Percentiles rank a stretch among this genome's conserved stretches.
Evolutionary conservation across 2,888 invertebrate genomes (phyloP).

Genomic region (Polydrusus cervinus): DNA sequence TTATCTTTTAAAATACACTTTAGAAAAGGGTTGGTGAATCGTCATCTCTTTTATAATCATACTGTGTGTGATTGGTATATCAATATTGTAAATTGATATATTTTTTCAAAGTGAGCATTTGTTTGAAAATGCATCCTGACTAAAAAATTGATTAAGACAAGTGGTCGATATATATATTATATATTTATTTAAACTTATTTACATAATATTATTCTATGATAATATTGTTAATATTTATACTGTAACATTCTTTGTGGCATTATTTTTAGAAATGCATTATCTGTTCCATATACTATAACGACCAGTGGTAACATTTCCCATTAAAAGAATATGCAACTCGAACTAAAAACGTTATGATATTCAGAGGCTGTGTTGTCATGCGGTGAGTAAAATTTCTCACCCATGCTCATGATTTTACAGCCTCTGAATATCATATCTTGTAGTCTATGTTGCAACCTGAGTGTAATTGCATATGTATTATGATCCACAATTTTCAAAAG

Average conservation of each 20-base stretch:
- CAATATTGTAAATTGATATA: conserved; percentile 72
- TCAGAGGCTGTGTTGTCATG: no score
- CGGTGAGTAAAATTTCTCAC: no score
- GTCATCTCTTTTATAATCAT: conserved; percentile 69
- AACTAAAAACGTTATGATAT: no score
- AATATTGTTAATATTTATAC: conserved; percentile 24
- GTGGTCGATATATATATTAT: conserved; percentile 48
- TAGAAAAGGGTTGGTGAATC: conserved; percentile 59
- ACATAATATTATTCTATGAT: conserved; percentile 25
- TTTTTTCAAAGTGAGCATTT: conserved; percentile 68
- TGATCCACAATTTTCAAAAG: no score
- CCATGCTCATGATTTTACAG: no score
- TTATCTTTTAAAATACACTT: conserved; percentile 22
- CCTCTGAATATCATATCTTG: no score
- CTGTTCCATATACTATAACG: neutral
- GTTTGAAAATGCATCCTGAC: conserved; percentile 71
- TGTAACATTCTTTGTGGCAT: conserved; percentile 22
- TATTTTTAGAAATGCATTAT: neutral
- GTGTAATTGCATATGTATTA: no score
- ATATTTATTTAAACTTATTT: conserved; percentile 49
- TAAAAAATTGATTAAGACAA: conserved; percentile 39
- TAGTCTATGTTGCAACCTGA: no score
- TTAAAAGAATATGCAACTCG: no score
- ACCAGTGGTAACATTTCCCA: no score
- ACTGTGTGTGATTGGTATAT: conserved; percentile 73